Base-by-base conservation (phyloP, 2,113 vertebrate genomes). In the Elephas maximus region DNA sequence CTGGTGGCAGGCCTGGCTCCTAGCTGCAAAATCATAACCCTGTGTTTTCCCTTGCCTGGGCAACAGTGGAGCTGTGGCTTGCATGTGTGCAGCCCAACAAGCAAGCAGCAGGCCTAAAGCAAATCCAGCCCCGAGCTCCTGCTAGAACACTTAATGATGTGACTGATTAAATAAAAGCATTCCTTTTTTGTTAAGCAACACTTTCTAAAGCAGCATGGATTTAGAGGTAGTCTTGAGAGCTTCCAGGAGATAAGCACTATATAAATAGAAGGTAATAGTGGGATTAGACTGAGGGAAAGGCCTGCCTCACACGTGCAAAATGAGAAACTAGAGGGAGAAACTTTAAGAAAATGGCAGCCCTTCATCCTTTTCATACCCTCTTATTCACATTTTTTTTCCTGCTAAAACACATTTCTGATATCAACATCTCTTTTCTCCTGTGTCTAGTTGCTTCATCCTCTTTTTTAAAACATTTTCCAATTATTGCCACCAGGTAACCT, bases 241-340 rank as follows among this genome's bases (percentile, higher is more conserved):
- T 89, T 89, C 80, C 33, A 11, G 93, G 81, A 92, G 90, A 95
- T 90, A 91, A 89, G 53, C 84, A 65, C 80, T 86, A 33, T 51
- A 45, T 84, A 96, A 97, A 96, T 81, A 91, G 79, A 90, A 96
- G 60, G 74, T 82, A 86, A 89, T 4, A 45, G 45, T 57, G 53
- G 53, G 83, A 96, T 76, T 94, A 81, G 44, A 48, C n/a, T 30
- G 28, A 44, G 44, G 63, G 41, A 87, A 89, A 93, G 37, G 33
- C 53, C 53, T 48, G n/a, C 44, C n/a, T 93, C 48, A 2, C 45
- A 26, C 12, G 24, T 83, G 73, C 57, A 88, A 90, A 79, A 80
- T 89, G 69, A 96, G 91, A 95, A 91, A 88, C 57, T 88, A 24
- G 88, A 73, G n/a, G 30, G n/a, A 88, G 45, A 76, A 90, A 79